Evolutionary conservation across 2,888 invertebrate species (phyloP).

Genomic region (Tipula confusa): DNA sequence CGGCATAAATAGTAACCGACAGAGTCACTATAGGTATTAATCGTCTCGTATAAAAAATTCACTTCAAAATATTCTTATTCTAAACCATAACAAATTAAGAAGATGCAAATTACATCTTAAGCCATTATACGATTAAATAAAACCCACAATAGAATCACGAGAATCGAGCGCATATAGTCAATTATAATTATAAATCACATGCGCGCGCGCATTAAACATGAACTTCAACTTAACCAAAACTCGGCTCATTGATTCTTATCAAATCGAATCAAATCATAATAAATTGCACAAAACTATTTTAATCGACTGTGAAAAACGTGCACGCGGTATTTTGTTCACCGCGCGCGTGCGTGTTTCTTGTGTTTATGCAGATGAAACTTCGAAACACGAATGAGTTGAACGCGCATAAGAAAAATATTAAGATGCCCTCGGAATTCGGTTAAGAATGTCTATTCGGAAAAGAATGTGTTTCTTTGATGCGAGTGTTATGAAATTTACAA

Average conservation of each 20-base stretch:
- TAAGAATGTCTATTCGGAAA: background rate
- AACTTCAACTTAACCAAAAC: no score
- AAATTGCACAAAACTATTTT: background rate
- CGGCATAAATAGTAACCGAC: no score
- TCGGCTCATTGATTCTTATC: no score
- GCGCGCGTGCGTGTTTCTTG: background rate
- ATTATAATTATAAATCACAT: background rate
- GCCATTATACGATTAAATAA: background rate
- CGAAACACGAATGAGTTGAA: background rate
- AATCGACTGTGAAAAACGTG: background rate
- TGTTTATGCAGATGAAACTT: background rate
- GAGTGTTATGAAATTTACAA: background rate
- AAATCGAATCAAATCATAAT: no score
- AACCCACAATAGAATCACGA: background rate
- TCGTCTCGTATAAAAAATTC: background rate
- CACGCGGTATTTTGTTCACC: no score
- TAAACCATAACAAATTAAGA: background rate
- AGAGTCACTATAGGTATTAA: background rate
- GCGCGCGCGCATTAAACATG: no score
- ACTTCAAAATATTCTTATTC: background rate
- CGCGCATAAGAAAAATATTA: background rate
- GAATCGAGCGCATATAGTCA: background rate
- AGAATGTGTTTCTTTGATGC: background rate
- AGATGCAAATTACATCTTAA: background rate
- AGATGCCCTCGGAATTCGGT: conserved; percentile 1